Evolutionary conservation across 2,888 invertebrate species (phyloP).

Genomic region (Melipona beecheii): DNA sequence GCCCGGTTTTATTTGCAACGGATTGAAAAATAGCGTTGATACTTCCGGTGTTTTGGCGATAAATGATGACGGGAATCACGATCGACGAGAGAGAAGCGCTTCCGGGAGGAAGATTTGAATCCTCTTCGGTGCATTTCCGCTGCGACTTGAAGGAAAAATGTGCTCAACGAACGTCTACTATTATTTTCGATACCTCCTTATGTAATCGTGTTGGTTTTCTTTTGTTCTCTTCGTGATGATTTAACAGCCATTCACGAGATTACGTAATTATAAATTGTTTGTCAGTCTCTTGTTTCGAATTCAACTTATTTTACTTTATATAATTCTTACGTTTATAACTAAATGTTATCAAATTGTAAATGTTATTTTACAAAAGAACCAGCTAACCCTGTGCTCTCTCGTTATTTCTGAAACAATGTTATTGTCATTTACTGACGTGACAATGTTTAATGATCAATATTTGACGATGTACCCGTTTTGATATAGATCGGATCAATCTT

Average conservation of each 20-base stretch:
- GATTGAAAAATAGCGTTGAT: background rate
- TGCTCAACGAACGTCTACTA: background rate
- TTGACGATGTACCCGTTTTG: background rate
- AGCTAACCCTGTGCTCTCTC: background rate
- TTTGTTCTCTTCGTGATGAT: background rate
- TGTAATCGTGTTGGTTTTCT: background rate
- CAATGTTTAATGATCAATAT: background rate
- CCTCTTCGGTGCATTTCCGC: background rate
- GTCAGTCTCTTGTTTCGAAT: background rate
- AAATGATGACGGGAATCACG: background rate
- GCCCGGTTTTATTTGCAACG: background rate
- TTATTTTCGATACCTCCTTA: background rate
- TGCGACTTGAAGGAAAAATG: background rate
- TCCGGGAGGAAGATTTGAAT: slow-evolving; percentile 28
- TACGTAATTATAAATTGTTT: background rate
- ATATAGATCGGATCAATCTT: background rate
- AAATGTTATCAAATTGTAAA: too few relatives aligned
- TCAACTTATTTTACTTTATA: background rate
- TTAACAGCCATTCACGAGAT: background rate
- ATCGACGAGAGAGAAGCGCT: background rate
- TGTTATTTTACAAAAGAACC: too few relatives aligned
- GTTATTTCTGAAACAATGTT: background rate
- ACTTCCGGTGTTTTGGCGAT: background rate
- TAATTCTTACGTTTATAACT: background rate
- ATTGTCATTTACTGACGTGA: background rate